Evolutionary conservation across 2,797 vertebrate species (phyloP).

Genomic region (Eulemur rubriventer): DNA sequence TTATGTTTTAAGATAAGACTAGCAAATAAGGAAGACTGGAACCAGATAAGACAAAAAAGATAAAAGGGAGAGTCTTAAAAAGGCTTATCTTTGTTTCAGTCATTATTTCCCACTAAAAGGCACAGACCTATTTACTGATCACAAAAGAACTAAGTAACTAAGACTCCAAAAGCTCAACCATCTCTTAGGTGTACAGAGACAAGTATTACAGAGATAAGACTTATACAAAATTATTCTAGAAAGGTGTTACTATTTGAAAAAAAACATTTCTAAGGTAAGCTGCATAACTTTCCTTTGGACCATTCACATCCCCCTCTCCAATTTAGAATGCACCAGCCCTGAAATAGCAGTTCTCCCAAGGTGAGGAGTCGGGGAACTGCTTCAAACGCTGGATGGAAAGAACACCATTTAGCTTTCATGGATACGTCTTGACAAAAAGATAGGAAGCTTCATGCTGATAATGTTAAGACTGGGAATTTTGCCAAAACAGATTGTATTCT

Average conservation of each 20-base stretch:
- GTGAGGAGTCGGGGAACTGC: neutral
- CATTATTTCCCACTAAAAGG: constrained; percentile 37
- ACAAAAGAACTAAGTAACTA: constrained; percentile 61
- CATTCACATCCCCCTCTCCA: neutral
- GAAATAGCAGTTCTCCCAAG: neutral
- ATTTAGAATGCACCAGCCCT: neutral
- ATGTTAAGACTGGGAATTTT: constrained; percentile 34
- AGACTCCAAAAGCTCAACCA: neutral
- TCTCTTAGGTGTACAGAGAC: neutral
- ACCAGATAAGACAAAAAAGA: constrained; percentile 47
- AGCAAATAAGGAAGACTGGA: constrained; percentile 27
- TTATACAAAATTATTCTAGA: neutral
- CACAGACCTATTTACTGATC: neutral
- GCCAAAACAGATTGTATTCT: constrained; percentile 43
- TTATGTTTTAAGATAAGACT: constrained; percentile 60
- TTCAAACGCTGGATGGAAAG: neutral
- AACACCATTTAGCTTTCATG: neutral
- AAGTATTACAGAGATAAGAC: neutral
- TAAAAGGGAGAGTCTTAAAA: constrained; percentile 17
- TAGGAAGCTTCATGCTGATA: neutral
- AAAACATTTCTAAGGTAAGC: constrained; percentile 8
- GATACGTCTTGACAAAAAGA: neutral
- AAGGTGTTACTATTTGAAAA: constrained; percentile 8
- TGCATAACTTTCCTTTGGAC: neutral
- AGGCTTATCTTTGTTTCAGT: constrained; percentile 35